Base-by-base conservation (phyloP, 2,797 vertebrate genomes). In the Threskiornis aethiopicus region DNA sequence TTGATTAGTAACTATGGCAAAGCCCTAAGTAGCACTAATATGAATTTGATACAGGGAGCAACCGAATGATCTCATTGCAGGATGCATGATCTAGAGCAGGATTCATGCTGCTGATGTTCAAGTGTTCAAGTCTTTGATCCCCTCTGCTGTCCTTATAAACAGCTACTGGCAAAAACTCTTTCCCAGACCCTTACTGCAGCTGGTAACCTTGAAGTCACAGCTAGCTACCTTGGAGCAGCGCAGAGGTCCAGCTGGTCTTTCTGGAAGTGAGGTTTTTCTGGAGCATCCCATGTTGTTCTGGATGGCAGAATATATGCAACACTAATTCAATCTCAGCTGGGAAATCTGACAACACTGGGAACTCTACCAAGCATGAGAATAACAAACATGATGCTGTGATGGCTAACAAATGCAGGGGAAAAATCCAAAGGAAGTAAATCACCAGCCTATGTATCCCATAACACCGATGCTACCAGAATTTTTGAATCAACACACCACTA, bases 281-380 rank as follows among this genome's bases (percentile, higher is more conserved):
- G 86, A 96, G 51, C 51, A 8, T 47, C 54, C 51, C 33, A 2
- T 18, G 42, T 35, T 21, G 3, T 51, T 88, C 79, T 49, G 94
- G 83, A 84, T 78, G 69, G 83, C 65, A 93, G 83, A 57, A 61
- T 39, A 31, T 33, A 65, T 7, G 13, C 62, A 66, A 87, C 31
- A 4, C n/a, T 94, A 39, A 81, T 89, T 52, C 81, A 55, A 1
- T 26, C 66, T 89, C 75, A 89, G 54, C 73, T 77, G 81, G 90
- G 88, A 93, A 70, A 84, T 82, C 64, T 95, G 89, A 94, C 95
- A 95, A 51, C 77, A 41, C 84, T 6, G 88, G 90, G 78, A 93
- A 83, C 66, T 87, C 75, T 70, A 49, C 84, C 87, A 93, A 92
- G 70, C 46, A 11, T 2, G 7, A 79, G 61, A 75, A 84, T 9